Base-by-base conservation (phyloP, 2,888 invertebrate species). In the Tetrapedia diversipes region DNA sequence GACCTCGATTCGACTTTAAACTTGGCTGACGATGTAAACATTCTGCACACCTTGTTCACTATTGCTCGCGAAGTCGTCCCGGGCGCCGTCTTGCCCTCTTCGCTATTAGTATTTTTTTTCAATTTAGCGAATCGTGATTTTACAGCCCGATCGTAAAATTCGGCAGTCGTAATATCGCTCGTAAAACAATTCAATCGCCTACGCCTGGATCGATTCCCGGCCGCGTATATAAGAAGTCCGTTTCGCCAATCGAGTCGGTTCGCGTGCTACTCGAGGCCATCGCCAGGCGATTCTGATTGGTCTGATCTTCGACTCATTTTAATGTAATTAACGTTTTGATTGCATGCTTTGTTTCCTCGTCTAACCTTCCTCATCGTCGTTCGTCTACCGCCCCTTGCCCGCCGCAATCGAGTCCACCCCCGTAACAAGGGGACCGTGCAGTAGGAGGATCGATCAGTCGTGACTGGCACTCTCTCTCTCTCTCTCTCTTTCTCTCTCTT, bases 241-340 rank as follows among this genome's bases (percentile, higher is more conserved):
- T 34, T 45, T 24, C 16, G 6, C 14, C 24, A 8, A 24, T 39
- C 32, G 16, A 1, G 32, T 43, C 22, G 51, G 27, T 63, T 79
- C 77, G 47, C 22, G 37, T 32, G 56, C 6, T n/a, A 73, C 70
- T 83, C 78, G 83, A 80, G 70, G 80, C 80, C 83, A 79, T 77
- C 83, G 82, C 69, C 78, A 77, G 82, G 71, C 84, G 80, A 80
- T 79, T 81, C 78, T 86, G 89, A 90, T 90, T 89, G 89, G 88
- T 86, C 88, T 81, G 89, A 90, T 90, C 90, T 90, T 89, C 88
- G 88, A 89, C 88, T 91, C 90, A 90, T 91, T 91, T 91, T 91
- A 90, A 91, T 90, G 90, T 89, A 91, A 91, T 91, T 91, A 91
- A 91, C 90, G 90, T 91, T 91, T 89, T 88, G 89, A 89, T 90